These are phyloP conservation scores for Clarias batrachus DNA, from an alignment of 2,113 vertebrate species.

Conservation along the genomic window DNA sequence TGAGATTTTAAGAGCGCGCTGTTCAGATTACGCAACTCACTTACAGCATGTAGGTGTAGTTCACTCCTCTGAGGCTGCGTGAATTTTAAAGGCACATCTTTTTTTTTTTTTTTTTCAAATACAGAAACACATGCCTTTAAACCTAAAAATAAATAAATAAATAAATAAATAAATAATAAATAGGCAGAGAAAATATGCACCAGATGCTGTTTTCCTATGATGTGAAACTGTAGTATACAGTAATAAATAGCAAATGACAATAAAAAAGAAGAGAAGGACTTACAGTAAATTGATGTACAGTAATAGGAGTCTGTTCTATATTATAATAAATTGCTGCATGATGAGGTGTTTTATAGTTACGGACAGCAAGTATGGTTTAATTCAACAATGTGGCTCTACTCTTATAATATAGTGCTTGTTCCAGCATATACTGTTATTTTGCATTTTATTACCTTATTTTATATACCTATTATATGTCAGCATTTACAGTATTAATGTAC, in stretches of 20 bases:
- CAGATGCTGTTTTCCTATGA: background rate
- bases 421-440: too few relatives aligned
- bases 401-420: too few relatives aligned
- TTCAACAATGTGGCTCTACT: background rate
- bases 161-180: background rate
- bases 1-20: background rate
- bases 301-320: background rate
- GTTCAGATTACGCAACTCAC: background rate
- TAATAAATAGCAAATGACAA: background rate
- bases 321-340: background rate
- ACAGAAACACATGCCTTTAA: background rate
- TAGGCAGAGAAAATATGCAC: background rate
- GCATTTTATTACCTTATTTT: too few relatives aligned
- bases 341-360: background rate
- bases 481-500: too few relatives aligned
- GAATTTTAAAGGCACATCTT: background rate
- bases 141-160: background rate
- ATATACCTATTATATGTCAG: too few relatives aligned
- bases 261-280: background rate
- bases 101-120: background rate
- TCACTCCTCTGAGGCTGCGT: background rate
- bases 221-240: background rate
- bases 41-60: background rate
- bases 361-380: background rate
- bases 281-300: too few relatives aligned